Evolutionary conservation across 2,888 invertebrate species (phyloP), one percentile per base, ranked within the genome.

Genomic region (Lissocephala sabroskyi): DNA sequence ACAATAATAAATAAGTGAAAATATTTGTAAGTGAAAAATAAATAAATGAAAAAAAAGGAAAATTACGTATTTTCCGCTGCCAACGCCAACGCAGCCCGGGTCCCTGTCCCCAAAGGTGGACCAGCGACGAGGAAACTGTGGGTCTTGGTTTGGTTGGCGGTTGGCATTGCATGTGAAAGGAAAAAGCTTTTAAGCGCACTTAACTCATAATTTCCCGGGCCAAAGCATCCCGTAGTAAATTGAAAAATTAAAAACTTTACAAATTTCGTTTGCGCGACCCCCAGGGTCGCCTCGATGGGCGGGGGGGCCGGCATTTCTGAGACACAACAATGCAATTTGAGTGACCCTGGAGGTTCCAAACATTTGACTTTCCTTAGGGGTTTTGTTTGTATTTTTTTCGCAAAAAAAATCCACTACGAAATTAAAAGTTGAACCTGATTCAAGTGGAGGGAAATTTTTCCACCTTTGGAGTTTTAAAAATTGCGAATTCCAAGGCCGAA

Each of bases 101-200:
- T n/a, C n/a, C n/a, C n/a, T n/a, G n/a, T n/a, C n/a, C n/a, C 9
- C 37, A 16, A 11, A 19, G 3, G n/a, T 3, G 66, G 55, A 44
- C 65, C 46, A 56, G 56, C 56, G 55, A 43, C 13, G 7, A 10
- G 16, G 29, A 29, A 41, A 35, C 3, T 23, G 30, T 29, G 28
- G 10, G 17, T 43, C 50, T 39, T 14, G 26, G 3, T 16, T 45
- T 37, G 49, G 35, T 19, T 26, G 36, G 36, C 14, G 32, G 6
- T 14, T 32, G 39, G 29, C 29, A 14, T 19, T 37, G 32, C 52
- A 47, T 49, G 45, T 58, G 58, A 67, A 64, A 62, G 47, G 55
- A 49, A 43, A 74, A 74, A 77, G 78, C 78, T 73, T 74, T 73
- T 77, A 73, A 77, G 71, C 71, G 71, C 78, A 73, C 78, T 77